Base-by-base conservation (phyloP, 2,113 vertebrate species). In the Rhinoderma darwinii region DNA sequence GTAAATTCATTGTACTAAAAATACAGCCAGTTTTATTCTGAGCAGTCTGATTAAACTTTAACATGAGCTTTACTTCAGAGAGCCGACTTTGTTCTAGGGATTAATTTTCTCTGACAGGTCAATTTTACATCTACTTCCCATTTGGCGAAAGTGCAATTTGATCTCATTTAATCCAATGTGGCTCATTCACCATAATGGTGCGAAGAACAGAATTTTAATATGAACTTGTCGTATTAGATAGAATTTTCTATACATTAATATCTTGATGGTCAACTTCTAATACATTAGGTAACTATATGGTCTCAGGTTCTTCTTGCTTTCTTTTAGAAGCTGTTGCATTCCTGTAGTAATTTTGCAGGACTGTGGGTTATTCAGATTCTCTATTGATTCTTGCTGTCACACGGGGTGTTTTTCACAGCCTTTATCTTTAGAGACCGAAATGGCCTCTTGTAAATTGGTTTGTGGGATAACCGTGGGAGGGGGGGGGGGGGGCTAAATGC, bases 51-150 rank as follows among this genome's bases (percentile, higher is more conserved):
- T 15, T 63, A 12, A 15, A 1, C n/a, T 63, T 63, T 27, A 27
- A 30, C n/a, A n/a, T n/a, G n/a, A n/a, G n/a, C n/a, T n/a, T n/a
- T n/a, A n/a, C n/a, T n/a, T 30, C 9, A 14, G 10, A 27, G 66
- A 35, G 8, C 7, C 0, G 32, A 37, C 66, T 70, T 2, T 70
- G 17, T 37, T 70, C 20, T 20, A 70, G 17, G 66, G 32, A 70
- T 70, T 70, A 18, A 70, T 70, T 70, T 70, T 70, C 66, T 20
- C 32, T 37, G 66, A 37, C 66, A 70, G 66, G 66, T 70, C 32
- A 70, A 37, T 70, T 70, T 70, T 70, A 17, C 66, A 22, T 37
- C 17, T 35, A 32, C 66, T 70, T 70, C 17, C 32, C 30, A 20
- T 37, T 8, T 70, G 66, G 22, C 1, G 18, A 18, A 70, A 20